Evolutionary conservation across 2,888 invertebrate genomes (phyloP), one percentile per base, ranked within the genome.

Genomic region (Mythimna loreyi): DNA sequence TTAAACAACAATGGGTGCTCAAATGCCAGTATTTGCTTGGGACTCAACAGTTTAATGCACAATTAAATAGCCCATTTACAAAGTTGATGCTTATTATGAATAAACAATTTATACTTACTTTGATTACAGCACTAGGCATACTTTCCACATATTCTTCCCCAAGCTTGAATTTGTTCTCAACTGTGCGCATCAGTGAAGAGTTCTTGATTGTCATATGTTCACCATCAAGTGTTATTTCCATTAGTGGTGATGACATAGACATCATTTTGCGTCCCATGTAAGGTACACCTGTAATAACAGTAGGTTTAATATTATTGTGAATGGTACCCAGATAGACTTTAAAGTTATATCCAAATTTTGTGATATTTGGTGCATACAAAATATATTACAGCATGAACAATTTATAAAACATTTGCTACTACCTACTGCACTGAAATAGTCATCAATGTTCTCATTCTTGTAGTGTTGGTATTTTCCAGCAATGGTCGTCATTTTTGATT

Each of bases 211-310:
- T 95, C 96, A 97, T 97, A 57, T 90, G 90, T 4, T 96, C 96
- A 62, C 93, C 96, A 53, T 97, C 96, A 55, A 93, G 80, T 23
- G 89, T 87, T 33, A 97, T 96, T 90, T 97, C 96, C 93, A 97
- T 92, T 4, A 94, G 86, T 7, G 97, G 97, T 69, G 96, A 97
- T 50, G 97, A 95, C 86, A 96, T 90, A 25, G 92, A 85, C 96
- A 97, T 97, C 96, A 97, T 96, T 93, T 97, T 97, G 72, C 97
- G 93, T 0, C 96, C 96, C 86, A 97, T 92, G 78, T 94, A 97
- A 50, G 97, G 97, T 0, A 97, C 97, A 78, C 97, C 97, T 97
- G 72, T 30, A 82, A 59, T 11, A 59, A 61, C 28, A 55, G 16
- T 11, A 16, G 13, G 13, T 3, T n/a, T 13, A 36, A 13, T 13